phyloP scores from a whole-genome alignment of 2,797 vertebrate genomes.

The Eleutherodactylus coqui region DNA sequence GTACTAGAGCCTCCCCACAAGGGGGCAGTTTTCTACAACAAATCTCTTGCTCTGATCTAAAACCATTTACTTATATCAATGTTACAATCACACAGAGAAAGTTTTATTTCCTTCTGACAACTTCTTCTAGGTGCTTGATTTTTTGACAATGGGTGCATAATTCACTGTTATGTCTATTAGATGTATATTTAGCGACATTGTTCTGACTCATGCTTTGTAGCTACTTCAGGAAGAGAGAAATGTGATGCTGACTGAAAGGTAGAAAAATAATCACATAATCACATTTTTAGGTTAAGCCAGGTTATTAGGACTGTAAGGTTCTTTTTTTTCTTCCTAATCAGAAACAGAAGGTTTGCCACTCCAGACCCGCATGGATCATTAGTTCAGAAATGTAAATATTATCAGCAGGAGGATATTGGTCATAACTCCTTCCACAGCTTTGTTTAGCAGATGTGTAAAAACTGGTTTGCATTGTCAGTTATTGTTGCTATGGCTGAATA shows the following conservation, averaged over 20 bases:
- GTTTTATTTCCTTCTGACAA: no score
- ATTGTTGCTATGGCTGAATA: background rate
- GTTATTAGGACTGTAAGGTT: constrained; percentile 26
- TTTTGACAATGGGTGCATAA: no score
- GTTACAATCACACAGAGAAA: no score
- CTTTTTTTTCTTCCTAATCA: constrained; percentile 36
- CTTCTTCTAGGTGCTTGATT: no score
- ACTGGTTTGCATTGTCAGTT: constrained; percentile 20
- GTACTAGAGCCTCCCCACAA: no score
- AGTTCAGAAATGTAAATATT: constrained; percentile 56
- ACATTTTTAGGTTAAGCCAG: constrained; percentile 32
- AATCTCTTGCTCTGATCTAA: no score
- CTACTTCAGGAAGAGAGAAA: constrained; percentile 40
- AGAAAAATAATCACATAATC: constrained; percentile 50
- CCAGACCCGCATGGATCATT: constrained; percentile 43
- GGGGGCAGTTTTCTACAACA: no score
- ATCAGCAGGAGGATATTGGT: constrained; percentile 47
- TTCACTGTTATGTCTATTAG: no score
- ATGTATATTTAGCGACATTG: background rate
- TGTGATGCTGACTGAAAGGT: constrained; percentile 46
- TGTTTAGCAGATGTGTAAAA: constrained; percentile 38
- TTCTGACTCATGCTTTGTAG: background rate
- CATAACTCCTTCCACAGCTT: constrained; percentile 24
- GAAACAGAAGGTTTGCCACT: constrained; percentile 40
- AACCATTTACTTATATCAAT: no score